Percentiles rank a stretch among this genome's conserved stretches.
Conservation (phyloP, 2,113 vertebrate species). For the Cynopterus brachyotis region DNA sequence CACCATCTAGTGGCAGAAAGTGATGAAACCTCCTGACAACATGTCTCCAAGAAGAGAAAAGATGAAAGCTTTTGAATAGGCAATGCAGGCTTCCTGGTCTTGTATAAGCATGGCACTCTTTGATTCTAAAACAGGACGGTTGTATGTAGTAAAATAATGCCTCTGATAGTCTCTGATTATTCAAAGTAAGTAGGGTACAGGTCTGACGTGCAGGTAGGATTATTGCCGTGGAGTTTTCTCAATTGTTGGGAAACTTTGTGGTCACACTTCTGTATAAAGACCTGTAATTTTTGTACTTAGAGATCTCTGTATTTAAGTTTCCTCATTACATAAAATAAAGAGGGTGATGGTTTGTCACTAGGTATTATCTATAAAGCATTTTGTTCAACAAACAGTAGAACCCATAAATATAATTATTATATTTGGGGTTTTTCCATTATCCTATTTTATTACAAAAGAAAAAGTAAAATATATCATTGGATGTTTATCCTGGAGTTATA, state of each 20-base stretch:
- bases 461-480: background rate
- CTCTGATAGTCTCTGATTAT: background rate
- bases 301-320: slow-evolving; percentile 9
- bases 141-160: background rate
- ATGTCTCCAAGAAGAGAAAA: background rate
- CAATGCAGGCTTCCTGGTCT: background rate
- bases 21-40: background rate
- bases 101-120: background rate
- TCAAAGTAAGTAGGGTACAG: background rate
- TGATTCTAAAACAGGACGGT: background rate
- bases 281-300: background rate
- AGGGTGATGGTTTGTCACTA: background rate
- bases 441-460: background rate
- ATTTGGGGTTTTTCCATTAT: background rate
- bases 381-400: background rate
- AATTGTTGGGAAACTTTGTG: background rate
- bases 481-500: background rate
- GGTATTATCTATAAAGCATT: background rate
- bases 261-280: background rate
- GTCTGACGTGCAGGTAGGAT: background rate
- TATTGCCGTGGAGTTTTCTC: background rate
- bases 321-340: background rate
- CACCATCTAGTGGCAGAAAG: slow-evolving; percentile 74
- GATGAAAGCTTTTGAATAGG: background rate
- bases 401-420: background rate